Conservation (phyloP, 2,888 invertebrate species). For the Stictocephala bisonia region DNA sequence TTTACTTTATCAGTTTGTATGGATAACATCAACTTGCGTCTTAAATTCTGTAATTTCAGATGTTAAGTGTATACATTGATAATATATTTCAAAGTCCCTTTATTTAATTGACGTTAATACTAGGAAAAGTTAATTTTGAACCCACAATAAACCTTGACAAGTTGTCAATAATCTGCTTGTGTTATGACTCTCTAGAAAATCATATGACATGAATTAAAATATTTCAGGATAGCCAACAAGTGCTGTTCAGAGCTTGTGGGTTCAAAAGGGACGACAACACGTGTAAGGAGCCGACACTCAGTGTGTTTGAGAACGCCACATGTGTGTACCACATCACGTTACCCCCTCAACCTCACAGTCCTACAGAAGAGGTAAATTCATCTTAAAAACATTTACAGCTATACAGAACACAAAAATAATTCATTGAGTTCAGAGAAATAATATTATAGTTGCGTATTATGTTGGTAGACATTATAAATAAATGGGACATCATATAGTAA, state of each 20-base stretch:
- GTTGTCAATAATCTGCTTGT: background rate
- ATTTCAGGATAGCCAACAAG: conserved; percentile 70
- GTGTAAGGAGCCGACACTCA: conserved; percentile 73
- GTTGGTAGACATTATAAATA: no score
- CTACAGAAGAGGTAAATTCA: conserved; percentile 28
- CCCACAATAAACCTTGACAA: background rate
- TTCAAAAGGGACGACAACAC: conserved; percentile 75
- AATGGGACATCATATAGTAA: no score
- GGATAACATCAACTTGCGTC: no score
- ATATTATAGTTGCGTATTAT: no score
- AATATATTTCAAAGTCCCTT: no score
- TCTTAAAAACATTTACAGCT: background rate
- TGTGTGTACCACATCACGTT: conserved; percentile 54
- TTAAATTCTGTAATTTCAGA: no score
- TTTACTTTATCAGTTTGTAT: no score
- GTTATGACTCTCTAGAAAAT: conserved; percentile 46
- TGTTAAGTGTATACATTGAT: no score
- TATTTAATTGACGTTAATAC: no score
- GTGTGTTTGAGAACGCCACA: conserved; percentile 49
- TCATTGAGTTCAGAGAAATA: no score
- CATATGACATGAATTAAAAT: conserved; percentile 38
- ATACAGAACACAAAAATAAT: background rate
- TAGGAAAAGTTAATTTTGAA: background rate
- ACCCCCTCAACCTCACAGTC: conserved; percentile 52
- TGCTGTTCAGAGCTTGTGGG: conserved; percentile 83